A percentile compares a stretch with the other conserved stretches of the same genome.
Evolutionary conservation across 2,888 invertebrate genomes (phyloP).

Genomic region (Netelia inedita): DNA sequence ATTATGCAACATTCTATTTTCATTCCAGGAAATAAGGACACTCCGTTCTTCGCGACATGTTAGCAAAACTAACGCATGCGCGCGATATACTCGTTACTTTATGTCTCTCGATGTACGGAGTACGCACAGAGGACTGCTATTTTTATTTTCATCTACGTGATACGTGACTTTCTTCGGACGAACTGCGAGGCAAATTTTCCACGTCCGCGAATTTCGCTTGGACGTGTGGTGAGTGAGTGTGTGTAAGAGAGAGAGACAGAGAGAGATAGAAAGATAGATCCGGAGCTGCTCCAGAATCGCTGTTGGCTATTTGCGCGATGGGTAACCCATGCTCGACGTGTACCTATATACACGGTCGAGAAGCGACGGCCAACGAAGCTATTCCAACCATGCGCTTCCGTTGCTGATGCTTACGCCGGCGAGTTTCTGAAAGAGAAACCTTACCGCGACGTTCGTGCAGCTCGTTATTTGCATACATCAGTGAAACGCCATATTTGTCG

Average conservation of each 20-base stretch:
- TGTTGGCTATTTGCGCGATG: slow-evolving; percentile 7
- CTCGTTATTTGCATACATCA: slow-evolving; percentile 66
- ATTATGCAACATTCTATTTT: slow-evolving; percentile 32
- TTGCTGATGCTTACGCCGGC: slow-evolving; percentile 26
- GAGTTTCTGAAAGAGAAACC: slow-evolving; percentile 41
- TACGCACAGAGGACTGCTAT: slow-evolving; percentile 58
- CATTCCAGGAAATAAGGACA: slow-evolving; percentile 32
- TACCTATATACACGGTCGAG: not conserved
- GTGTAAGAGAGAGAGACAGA: slow-evolving; percentile 10
- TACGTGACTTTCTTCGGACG: slow-evolving; percentile 60
- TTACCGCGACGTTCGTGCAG: slow-evolving; percentile 51
- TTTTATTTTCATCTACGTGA: slow-evolving; percentile 62
- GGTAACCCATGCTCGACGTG: not conserved
- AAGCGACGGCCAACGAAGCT: slow-evolving; percentile 22
- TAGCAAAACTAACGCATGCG: not conserved
- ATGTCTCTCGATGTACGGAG: slow-evolving; percentile 32
- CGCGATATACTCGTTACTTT: slow-evolving; percentile 2
- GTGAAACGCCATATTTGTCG: slow-evolving; percentile 39
- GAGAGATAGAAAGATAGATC: slow-evolving; percentile 3
- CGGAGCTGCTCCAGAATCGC: slow-evolving; percentile 17
- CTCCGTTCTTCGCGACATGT: slow-evolving; percentile 11
- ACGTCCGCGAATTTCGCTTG: slow-evolving; percentile 65
- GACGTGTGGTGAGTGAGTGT: slow-evolving; percentile 15
- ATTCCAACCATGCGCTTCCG: slow-evolving; percentile 30
- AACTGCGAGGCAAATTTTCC: slow-evolving; percentile 62